Evolutionary conservation across 2,797 vertebrate species (phyloP), one percentile per base, ranked within the genome.

Genomic region (Cirrhinus molitorella): DNA sequence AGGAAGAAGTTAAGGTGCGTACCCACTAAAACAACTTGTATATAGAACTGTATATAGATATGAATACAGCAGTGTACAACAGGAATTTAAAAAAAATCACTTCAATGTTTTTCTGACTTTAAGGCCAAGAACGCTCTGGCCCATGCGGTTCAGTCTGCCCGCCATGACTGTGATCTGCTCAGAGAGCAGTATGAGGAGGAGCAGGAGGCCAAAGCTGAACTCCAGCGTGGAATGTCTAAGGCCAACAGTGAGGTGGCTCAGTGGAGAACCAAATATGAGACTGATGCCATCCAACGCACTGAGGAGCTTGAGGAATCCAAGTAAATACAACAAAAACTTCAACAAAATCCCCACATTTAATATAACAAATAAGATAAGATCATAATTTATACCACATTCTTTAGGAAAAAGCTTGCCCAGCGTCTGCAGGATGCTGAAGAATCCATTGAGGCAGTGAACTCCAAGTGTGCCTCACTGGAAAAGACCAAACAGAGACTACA

Each of bases 251-350:
- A 96, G 86, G 95, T 96, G 89, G 95, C 96, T 80, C 95, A 96
- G 88, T 96, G 96, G 96, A 95, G 95, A 88, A 92, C 92, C 85
- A 96, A 96, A 89, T 96, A 96, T 0, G 95, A 96, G 91, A 96
- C 96, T 0, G 96, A 96, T 0, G 95, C 95, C 87, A 96, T 96
- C 85, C 95, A 95, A 91, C 90, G 95, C 89, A 95, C 28, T 49
- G 47, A 49, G 47, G 47, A 49, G 12, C 47, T 49, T 6, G 47
- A 96, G 47, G 12, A 97, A 70, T 96, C 47, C 47, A 49, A 49
- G 96, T 37, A 37, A 37, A 37, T 37, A 37, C 5, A 37, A 6
- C 37, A 37, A 37, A 37, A 6, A 37, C 2, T 25, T 17, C 7
- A 47, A 0, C 2, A 12, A n/a, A n/a, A n/a, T n/a, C n/a, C n/a